Evolutionary conservation across 2,797 vertebrate genomes (phyloP), one percentile per base, ranked within the genome.

Genomic region (Lutjanus campechanus): DNA sequence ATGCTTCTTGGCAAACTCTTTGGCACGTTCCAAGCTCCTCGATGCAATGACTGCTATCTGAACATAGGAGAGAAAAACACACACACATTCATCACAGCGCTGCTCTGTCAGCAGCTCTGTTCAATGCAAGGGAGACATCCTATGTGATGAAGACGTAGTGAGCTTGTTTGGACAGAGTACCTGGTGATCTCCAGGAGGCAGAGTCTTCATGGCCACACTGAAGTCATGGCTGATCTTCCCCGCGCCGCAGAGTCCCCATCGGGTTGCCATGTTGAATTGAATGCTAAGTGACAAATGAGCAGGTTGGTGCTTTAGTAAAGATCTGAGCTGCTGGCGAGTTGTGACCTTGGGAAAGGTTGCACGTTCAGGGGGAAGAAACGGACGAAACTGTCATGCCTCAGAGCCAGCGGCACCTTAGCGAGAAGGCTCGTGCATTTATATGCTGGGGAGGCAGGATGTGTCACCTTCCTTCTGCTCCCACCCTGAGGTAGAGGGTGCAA

Each of bases 141-240:
- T 44, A 46, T 51, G 44, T 12, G 25, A 25, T 66, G 15, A 69
- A 69, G 60, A 49, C 62, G 36, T 22, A 71, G n/a, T 53, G 49
- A 75, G 69, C 20, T 51, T 77, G 47, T 65, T 71, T 54, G 56
- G 58, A 40, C 15, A 11, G 4, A 53, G 50, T 88, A 96, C 96
- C 96, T 95, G 91, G 70, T 96, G 96, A 72, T 96, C 93, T 61
- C 89, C 89, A 1, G 83, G 68, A 19, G 95, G 86, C 69, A 96
- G 93, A 3, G 93, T 93, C 89, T 88, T 93, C 87, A 96, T 78
- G 54, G 93, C 91, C 22, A 95, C 92, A 0, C 93, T 88, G 84
- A 96, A 97, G 65, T 97, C 95, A 43, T 93, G 89, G 90, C 94
- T 91, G 90, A 97, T 96, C 71, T 95, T 93, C 41, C 96, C 95